Evolutionary conservation across 2,888 invertebrate species (phyloP).

Genomic region (Bruchidius siliquastri): DNA sequence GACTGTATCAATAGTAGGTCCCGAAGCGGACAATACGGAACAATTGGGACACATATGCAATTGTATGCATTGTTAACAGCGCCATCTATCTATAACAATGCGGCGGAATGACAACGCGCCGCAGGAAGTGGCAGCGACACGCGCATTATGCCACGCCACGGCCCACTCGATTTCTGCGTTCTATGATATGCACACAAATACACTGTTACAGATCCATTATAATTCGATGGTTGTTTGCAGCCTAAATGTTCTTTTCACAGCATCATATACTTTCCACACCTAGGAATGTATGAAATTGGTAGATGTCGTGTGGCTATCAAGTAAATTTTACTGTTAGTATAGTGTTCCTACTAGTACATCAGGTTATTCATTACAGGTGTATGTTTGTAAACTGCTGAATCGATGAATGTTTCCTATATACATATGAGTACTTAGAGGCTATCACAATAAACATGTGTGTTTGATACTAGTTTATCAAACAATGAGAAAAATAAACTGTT

Average conservation of each 20-base stretch:
- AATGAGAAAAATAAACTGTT: too few species aligned
- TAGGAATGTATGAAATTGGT: too few species aligned
- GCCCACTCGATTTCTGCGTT: conserved; percentile 14
- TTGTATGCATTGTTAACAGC: conserved; percentile 42
- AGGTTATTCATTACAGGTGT: too few species aligned
- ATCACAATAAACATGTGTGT: too few species aligned
- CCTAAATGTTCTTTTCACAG: neutral
- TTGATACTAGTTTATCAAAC: too few species aligned
- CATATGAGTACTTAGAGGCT: too few species aligned
- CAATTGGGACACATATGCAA: conserved; percentile 43
- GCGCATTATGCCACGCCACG: neutral
- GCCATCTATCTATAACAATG: conserved; percentile 42
- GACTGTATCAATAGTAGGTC: conserved; percentile 43
- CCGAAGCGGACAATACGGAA: conserved; percentile 41
- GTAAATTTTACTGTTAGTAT: too few species aligned
- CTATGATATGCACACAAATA: conserved; percentile 8
- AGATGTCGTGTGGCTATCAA: too few species aligned
- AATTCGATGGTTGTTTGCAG: conserved; percentile 8
- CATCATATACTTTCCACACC: too few species aligned
- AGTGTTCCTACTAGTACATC: too few species aligned
- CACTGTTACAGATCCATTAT: conserved; percentile 16
- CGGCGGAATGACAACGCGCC: conserved; percentile 39
- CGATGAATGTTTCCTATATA: too few species aligned
- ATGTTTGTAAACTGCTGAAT: too few species aligned
- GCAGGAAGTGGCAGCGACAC: conserved; percentile 30